A percentile compares a stretch with the other conserved stretches of the same genome.
These are phyloP conservation scores for Loris lydekkerianus DNA, from an alignment of 2,797 vertebrate species.

Conservation along the genomic window DNA sequence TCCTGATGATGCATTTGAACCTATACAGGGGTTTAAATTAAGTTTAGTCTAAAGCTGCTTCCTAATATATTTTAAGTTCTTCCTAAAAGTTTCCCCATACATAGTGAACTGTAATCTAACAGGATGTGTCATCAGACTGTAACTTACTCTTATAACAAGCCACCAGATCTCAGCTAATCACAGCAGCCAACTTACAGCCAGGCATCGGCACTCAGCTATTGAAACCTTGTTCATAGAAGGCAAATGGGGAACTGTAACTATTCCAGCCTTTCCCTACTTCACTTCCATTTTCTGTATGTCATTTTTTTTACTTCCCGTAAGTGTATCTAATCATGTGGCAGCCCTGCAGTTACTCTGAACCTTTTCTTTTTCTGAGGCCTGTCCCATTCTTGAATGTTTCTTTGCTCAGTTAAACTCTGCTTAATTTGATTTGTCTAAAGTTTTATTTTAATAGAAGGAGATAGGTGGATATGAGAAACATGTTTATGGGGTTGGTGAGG, in stretches of 20 bases:
- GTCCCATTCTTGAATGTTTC: neutral
- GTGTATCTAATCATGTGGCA: neutral
- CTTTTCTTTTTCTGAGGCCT: neutral
- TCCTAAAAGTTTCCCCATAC: neutral
- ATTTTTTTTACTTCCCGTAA: neutral
- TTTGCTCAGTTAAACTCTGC: neutral
- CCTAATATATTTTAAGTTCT: neutral
- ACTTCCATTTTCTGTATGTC: neutral
- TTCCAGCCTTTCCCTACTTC: neutral
- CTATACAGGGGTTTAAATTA: neutral
- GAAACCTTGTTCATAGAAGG: neutral
- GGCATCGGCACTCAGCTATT: neutral
- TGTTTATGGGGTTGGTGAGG: neutral
- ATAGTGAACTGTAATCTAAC: neutral
- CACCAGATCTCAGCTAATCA: neutral
- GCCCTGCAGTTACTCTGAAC: neutral
- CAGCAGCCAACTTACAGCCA: neutral
- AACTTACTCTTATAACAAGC: neutral
- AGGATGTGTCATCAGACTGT: neutral
- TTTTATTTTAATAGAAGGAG: neutral
- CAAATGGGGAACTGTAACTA: neutral
- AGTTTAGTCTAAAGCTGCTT: neutral
- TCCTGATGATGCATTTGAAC: neutral
- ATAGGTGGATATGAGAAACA: neutral
- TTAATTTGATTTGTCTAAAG: neutral